Conservation (phyloP, 2,888 invertebrate genomes). For the Homarus gammarus region DNA sequence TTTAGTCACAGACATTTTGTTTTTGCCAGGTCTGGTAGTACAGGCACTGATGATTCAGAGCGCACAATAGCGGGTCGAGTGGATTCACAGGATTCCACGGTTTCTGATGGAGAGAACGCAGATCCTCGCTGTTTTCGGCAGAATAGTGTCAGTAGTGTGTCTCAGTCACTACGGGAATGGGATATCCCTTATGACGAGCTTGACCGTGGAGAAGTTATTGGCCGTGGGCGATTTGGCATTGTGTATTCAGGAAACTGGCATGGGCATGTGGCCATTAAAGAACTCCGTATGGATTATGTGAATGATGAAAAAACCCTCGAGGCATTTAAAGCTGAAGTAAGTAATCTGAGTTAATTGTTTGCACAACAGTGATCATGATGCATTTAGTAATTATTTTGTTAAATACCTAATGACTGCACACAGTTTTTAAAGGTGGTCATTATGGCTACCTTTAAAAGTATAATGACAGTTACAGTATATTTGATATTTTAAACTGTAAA, state of each 20-base stretch:
- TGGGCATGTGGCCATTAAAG: slow-evolving; percentile 97
- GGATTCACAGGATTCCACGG: slow-evolving; percentile 90
- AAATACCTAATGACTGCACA: too few relatives aligned
- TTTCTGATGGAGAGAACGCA: slow-evolving; percentile 82
- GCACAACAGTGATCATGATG: too few relatives aligned
- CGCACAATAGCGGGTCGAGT: slow-evolving; percentile 87
- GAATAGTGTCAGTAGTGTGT: slow-evolving; percentile 81
- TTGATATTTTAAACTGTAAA: too few relatives aligned
- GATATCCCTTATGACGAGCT: slow-evolving; percentile 98
- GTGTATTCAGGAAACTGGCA: slow-evolving; percentile 98
- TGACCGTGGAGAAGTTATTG: slow-evolving; percentile 91
- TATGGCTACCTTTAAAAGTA: too few relatives aligned
- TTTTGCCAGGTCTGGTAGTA: slow-evolving; percentile 84
- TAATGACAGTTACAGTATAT: too few relatives aligned
- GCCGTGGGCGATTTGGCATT: slow-evolving; percentile 95
- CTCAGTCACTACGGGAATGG: slow-evolving; percentile 95
- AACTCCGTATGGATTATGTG: slow-evolving; percentile 93
- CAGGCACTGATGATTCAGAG: slow-evolving; percentile 85
- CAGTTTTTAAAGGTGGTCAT: too few relatives aligned
- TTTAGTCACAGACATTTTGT: not conserved
- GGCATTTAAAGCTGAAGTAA: slow-evolving; percentile 95
- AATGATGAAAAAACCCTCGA: slow-evolving; percentile 92
- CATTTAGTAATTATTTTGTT: too few relatives aligned
- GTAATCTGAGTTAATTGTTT: not conserved
- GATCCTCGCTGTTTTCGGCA: slow-evolving; percentile 80